phyloP scores from a whole-genome alignment of 2,113 vertebrate species.

The Caracal caracal region DNA sequence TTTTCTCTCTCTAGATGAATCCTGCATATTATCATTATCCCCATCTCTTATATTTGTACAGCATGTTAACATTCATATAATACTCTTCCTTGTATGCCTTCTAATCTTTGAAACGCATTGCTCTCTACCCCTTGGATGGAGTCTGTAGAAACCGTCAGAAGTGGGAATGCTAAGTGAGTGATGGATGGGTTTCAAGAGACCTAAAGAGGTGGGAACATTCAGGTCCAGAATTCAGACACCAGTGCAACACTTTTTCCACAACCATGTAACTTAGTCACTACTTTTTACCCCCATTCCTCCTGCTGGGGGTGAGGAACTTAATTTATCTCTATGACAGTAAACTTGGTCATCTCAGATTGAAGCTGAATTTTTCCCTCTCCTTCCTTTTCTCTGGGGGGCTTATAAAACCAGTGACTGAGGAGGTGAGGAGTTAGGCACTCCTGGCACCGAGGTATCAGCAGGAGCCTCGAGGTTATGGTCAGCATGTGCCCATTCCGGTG shows the following conservation, averaged over 20 bases:
- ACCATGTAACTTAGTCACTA: not conserved
- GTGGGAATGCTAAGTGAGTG: not conserved
- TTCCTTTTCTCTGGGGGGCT: not conserved
- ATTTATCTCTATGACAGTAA: not conserved
- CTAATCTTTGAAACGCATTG: not conserved
- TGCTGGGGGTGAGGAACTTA: not conserved
- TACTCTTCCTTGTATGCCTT: not conserved
- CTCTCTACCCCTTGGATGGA: not conserved
- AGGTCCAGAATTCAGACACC: not conserved
- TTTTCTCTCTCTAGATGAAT: not conserved
- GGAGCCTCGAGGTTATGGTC: not conserved
- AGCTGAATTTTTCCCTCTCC: not conserved
- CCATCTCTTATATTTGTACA: not conserved
- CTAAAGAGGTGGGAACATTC: not conserved
- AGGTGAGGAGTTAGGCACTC: not conserved
- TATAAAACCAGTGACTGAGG: fast-evolving
- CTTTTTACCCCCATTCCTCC: not conserved
- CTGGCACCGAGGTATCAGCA: not conserved
- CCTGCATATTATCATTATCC: not conserved
- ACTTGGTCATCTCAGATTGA: not conserved
- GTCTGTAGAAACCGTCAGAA: not conserved
- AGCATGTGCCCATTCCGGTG: not conserved
- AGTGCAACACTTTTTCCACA: not conserved
- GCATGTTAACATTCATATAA: not conserved
- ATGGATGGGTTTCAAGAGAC: not conserved